phyloP scores from a whole-genome alignment of 2,888 invertebrate species.

The Trachelus iudaicus region DNA sequence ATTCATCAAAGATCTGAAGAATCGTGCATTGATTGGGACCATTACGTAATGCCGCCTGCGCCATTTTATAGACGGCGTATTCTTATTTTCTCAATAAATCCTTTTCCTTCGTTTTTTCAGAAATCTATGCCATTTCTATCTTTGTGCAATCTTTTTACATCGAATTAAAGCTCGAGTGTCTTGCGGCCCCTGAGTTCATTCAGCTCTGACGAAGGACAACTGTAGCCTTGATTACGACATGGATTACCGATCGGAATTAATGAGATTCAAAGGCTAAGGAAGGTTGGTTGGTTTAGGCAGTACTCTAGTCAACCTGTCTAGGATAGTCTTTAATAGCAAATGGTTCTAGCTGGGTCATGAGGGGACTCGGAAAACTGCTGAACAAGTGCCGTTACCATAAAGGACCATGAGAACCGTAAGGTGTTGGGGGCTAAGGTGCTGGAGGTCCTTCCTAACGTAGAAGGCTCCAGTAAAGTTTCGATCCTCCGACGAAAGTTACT shows the following conservation, averaged over 20 bases:
- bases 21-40: too few relatives aligned
- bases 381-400: slow-evolving; percentile 51
- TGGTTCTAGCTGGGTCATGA: slow-evolving; percentile 33
- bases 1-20: slow-evolving; percentile 29
- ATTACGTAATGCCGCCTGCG: too few relatives aligned
- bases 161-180: background rate
- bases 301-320: background rate
- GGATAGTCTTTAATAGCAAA: slow-evolving; percentile 29
- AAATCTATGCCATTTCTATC: too few relatives aligned
- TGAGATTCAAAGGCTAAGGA: background rate
- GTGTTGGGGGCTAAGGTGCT: background rate
- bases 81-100: too few relatives aligned
- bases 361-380: slow-evolving; percentile 41
- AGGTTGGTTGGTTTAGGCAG: background rate
- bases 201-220: background rate
- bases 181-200: too few relatives aligned
- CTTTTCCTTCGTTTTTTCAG: too few relatives aligned
- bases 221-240: background rate
- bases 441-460: slow-evolving; percentile 9
- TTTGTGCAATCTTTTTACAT: background rate
- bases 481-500: background rate
- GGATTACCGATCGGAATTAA: slow-evolving; percentile 14
- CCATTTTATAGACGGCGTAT: too few relatives aligned
- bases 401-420: slow-evolving; percentile 27
- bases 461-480: slow-evolving; percentile 7